phyloP scores from a whole-genome alignment of 2,113 vertebrate genomes.

The Thamnaconus septentrionalis region DNA sequence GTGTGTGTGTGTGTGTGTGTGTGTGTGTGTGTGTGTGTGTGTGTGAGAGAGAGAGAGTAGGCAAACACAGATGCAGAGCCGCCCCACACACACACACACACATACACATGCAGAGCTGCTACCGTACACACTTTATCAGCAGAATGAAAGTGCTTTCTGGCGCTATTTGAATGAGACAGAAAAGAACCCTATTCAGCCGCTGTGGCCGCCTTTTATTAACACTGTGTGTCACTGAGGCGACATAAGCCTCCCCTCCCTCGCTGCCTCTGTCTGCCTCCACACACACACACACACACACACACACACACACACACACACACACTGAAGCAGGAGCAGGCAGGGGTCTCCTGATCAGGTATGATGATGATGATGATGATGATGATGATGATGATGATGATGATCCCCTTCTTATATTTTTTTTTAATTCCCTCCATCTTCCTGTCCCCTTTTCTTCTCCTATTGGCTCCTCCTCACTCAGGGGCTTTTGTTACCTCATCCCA shows the following conservation, averaged over 20 bases:
- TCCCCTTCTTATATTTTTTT: constrained; percentile 34
- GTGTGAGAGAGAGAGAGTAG: constrained; percentile 22
- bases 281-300: constrained; percentile 8
- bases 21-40: too few relatives aligned
- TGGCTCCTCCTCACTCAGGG: constrained; percentile 68
- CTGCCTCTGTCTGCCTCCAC: constrained; percentile 21
- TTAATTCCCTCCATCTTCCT: constrained; percentile 29
- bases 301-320: constrained; percentile 9
- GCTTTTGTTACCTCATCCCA: constrained; percentile 57
- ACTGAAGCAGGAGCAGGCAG: constrained; percentile 28
- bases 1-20: too few relatives aligned
- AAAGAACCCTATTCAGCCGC: constrained; percentile 73
- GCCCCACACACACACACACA: constrained; percentile 23
- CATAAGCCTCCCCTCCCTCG: constrained; percentile 56
- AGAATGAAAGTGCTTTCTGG: constrained; percentile 80
- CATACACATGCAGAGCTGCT: constrained; percentile 14
- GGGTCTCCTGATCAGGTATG: constrained; percentile 78
- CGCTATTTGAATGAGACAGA: constrained; percentile 77
- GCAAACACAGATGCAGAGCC: constrained; percentile 49
- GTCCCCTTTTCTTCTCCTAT: constrained; percentile 46
- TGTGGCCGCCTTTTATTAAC: constrained; percentile 74
- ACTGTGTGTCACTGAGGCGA: constrained; percentile 63
- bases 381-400: constrained; percentile 55
- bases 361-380: constrained; percentile 42
- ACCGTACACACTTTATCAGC: constrained; percentile 54